Evolutionary conservation across 2,113 vertebrate genomes (phyloP).

Genomic region (Ammodytes marinus): DNA sequence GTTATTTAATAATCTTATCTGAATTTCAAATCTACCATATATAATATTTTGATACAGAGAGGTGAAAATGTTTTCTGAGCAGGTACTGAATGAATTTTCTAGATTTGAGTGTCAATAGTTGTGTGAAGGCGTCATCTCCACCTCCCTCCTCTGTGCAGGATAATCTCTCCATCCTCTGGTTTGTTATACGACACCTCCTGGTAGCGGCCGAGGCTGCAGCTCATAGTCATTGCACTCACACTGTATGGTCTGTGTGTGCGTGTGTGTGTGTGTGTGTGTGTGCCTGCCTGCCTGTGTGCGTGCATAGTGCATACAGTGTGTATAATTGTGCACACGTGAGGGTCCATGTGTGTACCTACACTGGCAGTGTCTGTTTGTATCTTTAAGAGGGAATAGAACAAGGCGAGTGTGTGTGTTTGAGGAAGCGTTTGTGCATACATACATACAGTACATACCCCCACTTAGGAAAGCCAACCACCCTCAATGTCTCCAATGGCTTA

Average conservation of each 20-base stretch:
- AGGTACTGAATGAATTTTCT: not conserved
- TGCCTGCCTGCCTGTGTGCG: conserved; percentile 22
- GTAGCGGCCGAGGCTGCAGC: conserved; percentile 69
- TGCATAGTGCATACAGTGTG: conserved; percentile 15
- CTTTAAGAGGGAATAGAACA: conserved; percentile 50
- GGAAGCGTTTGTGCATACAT: conserved; percentile 34
- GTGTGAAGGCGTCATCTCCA: not conserved
- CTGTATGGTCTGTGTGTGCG: conserved; percentile 21
- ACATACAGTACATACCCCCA: conserved; percentile 65
- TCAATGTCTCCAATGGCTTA: conserved; percentile 77
- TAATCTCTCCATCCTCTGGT: conserved; percentile 34
- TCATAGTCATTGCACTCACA: conserved; percentile 13
- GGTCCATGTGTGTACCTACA: conserved; percentile 29
- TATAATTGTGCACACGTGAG: conserved; percentile 7
- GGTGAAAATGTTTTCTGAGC: not conserved
- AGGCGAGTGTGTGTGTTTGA: conserved; percentile 43
- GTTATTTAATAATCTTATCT: too few relatives aligned
- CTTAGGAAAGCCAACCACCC: conserved; percentile 77
- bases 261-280: conserved; percentile 22
- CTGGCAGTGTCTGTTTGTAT: conserved; percentile 33
- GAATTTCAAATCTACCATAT: not conserved
- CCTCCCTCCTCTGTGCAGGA: conserved; percentile 14
- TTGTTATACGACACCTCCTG: conserved; percentile 72
- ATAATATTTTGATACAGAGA: not conserved
- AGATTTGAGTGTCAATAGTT: conserved; percentile 1